Evolutionary conservation across 2,797 vertebrate genomes (phyloP).

Genomic region (Oophaga sylvatica): DNA sequence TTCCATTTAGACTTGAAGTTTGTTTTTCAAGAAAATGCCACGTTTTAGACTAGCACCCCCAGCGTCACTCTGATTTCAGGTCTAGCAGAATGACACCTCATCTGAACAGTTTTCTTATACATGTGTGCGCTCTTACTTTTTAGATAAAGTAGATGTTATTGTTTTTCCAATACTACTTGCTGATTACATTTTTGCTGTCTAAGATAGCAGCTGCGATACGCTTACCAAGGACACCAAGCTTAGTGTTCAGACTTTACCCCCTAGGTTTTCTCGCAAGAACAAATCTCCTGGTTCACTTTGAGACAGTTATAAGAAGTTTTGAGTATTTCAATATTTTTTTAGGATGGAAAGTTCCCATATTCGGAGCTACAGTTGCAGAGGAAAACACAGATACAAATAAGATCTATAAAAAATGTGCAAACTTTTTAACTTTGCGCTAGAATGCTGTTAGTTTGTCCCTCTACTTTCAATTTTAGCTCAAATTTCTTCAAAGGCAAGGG

Average conservation of each 20-base stretch:
- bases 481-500: too few relatives aligned
- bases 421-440: not conserved
- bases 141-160: conserved; percentile 55
- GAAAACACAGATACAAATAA: not conserved
- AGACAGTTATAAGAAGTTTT: conserved; percentile 5
- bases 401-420: not conserved
- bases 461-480: too few relatives aligned
- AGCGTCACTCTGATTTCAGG: conserved; percentile 24
- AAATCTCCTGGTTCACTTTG: conserved; percentile 48
- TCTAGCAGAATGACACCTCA: conserved; percentile 36
- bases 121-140: conserved; percentile 39
- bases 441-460: too few relatives aligned
- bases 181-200: conserved; percentile 55
- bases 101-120: conserved; percentile 43
- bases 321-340: not conserved
- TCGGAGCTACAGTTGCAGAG: not conserved
- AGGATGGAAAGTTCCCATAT: not conserved
- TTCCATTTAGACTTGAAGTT: conserved; percentile 36
- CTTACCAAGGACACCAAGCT: conserved; percentile 50
- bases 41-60: conserved; percentile 28
- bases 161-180: conserved; percentile 58
- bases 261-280: conserved; percentile 30
- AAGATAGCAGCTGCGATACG: conserved; percentile 54
- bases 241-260: conserved; percentile 38
- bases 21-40: conserved; percentile 35